A percentile compares a stretch with the other conserved stretches of the same genome.
These are phyloP conservation scores for Trinorchestia longiramus DNA, from an alignment of 1,140 invertebrate species.

Conservation along the genomic window DNA sequence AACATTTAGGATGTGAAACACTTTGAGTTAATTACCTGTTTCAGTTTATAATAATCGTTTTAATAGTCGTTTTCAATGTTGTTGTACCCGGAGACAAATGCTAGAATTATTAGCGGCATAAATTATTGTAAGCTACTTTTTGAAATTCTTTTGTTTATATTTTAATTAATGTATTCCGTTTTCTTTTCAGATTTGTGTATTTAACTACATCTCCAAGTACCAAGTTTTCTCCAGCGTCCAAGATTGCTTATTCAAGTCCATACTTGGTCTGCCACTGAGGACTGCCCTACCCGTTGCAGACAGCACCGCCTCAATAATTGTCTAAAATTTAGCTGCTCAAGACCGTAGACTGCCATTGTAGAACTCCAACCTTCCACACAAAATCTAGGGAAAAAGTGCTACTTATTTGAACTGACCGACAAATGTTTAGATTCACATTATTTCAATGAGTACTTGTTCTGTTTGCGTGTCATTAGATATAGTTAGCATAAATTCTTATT, in stretches of 20 bases:
- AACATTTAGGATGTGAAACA: neutral
- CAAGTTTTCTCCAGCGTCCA: neutral
- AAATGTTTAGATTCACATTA: neutral
- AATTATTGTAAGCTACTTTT: neutral
- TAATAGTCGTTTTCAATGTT: neutral
- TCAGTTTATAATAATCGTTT: too few species aligned
- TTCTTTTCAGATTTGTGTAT: neutral
- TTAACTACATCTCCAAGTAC: neutral
- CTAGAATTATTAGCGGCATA: neutral
- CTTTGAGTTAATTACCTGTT: neutral
- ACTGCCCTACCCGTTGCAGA: neutral
- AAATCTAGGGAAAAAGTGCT: slow-evolving; percentile 1
- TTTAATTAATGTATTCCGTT: neutral
- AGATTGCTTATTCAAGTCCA: neutral
- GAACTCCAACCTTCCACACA: neutral
- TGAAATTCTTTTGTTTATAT: neutral
- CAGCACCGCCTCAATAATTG: neutral
- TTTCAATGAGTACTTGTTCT: slow-evolving; percentile 47
- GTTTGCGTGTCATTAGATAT: slow-evolving; percentile 43
- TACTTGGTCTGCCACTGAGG: neutral
- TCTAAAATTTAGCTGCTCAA: neutral
- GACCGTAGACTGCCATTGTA: neutral
- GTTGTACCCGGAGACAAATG: neutral
- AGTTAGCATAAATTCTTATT: slow-evolving; percentile 21
- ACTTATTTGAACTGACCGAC: neutral